These are phyloP conservation scores for Rutpela maculata DNA, from an alignment of 2,888 invertebrate species.

Conservation along the genomic window DNA sequence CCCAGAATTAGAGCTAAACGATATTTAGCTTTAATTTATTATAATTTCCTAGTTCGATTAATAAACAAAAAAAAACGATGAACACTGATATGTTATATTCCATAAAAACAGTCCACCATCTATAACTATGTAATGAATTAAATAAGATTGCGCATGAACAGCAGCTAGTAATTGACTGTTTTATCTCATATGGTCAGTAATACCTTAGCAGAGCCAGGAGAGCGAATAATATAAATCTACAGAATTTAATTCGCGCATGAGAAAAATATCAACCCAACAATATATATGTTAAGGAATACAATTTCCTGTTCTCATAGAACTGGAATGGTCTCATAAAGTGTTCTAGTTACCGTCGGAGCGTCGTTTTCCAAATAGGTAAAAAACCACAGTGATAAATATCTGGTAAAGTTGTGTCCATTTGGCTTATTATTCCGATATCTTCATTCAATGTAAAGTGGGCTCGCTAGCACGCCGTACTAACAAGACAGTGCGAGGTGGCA, in stretches of 20 bases:
- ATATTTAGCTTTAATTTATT: no score
- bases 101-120: background rate
- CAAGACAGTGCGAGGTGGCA: conserved; percentile 74
- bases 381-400: conserved; percentile 63
- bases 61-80: no score
- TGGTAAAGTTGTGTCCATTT: conserved; percentile 68
- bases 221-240: conserved; percentile 20
- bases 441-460: conserved; percentile 74
- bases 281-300: conserved; percentile 47
- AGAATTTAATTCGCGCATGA: conserved; percentile 32
- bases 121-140: background rate
- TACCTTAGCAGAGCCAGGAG: conserved; percentile 4
- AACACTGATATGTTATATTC: background rate
- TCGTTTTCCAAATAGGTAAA: conserved; percentile 59
- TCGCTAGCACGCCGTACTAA: conserved; percentile 69
- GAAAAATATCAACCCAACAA: conserved; percentile 40
- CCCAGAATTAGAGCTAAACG: no score
- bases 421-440: conserved; percentile 74
- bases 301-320: conserved; percentile 63
- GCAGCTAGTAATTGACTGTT: conserved; percentile 15
- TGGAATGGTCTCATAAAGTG: conserved; percentile 60
- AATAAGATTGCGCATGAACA: background rate
- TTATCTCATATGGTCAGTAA: conserved; percentile 23
- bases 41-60: no score
- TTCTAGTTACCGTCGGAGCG: conserved; percentile 59